Percentiles rank a stretch among this genome's conserved stretches.
Evolutionary conservation across 2,113 vertebrate species (phyloP).

Genomic region (Notechis scutatus): DNA sequence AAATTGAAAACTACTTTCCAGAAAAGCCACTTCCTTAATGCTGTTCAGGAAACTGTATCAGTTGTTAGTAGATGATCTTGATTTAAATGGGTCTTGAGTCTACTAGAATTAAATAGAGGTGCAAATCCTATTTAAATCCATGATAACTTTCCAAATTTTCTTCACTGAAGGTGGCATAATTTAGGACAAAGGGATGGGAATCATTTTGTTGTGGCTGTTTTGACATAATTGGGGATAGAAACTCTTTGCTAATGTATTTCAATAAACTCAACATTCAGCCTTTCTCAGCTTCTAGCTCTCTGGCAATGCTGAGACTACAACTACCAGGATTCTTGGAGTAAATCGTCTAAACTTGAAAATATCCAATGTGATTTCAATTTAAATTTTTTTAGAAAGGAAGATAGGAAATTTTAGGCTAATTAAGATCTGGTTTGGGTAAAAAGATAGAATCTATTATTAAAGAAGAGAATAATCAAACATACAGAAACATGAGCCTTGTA

Average conservation of each 20-base stretch:
- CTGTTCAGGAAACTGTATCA: too few relatives aligned
- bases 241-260: background rate
- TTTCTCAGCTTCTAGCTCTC: background rate
- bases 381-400: background rate
- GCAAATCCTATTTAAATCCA: too few relatives aligned
- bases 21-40: too few relatives aligned
- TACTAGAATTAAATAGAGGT: too few relatives aligned
- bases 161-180: too few relatives aligned
- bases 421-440: background rate
- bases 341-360: background rate
- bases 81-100: too few relatives aligned
- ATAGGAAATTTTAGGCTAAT: background rate
- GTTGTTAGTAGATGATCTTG: too few relatives aligned
- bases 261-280: background rate
- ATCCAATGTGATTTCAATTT: background rate
- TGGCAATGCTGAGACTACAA: background rate
- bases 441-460: background rate
- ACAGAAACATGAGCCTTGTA: background rate
- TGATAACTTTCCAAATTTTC: too few relatives aligned
- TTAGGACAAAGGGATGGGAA: too few relatives aligned
- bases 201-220: background rate
- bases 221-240: background rate
- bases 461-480: background rate
- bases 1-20: too few relatives aligned
- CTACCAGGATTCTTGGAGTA: background rate